A percentile compares a stretch with the other conserved stretches of the same genome.
phyloP scores from a whole-genome alignment of 2,888 invertebrate genomes.

The Thelaira solivaga region DNA sequence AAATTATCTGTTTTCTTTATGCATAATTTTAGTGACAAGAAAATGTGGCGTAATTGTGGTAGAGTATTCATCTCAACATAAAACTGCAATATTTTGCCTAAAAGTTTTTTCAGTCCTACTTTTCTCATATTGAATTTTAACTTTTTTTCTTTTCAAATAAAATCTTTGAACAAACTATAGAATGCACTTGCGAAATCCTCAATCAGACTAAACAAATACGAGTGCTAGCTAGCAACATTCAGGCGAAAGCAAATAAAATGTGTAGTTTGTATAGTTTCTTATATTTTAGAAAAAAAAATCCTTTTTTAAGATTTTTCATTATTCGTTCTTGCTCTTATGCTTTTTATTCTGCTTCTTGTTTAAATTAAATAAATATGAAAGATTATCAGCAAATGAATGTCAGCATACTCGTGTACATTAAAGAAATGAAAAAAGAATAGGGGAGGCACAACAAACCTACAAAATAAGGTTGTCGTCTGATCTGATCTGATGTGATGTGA shows the following conservation, averaged over 20 bases:
- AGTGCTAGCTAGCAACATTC: constrained; percentile 66
- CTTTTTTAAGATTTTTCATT: too few relatives aligned
- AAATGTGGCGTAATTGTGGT: too few relatives aligned
- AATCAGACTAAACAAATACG: constrained; percentile 76
- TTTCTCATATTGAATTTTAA: background rate
- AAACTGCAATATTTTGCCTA: constrained; percentile 55
- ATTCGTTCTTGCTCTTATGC: too few relatives aligned
- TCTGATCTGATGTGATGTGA: too few relatives aligned
- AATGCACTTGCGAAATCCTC: constrained; percentile 75
- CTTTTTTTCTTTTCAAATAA: constrained; percentile 31
- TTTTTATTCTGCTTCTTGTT: constrained; percentile 12
- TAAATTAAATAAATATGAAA: constrained; percentile 71
- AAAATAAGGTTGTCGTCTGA: background rate
- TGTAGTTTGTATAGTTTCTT: too few relatives aligned
- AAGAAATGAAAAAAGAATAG: constrained; percentile 41
- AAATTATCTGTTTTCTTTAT: too few relatives aligned
- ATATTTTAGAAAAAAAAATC: constrained; percentile 3
- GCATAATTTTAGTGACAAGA: too few relatives aligned
- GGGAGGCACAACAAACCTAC: constrained; percentile 7
- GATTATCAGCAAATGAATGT: constrained; percentile 67
- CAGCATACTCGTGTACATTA: constrained; percentile 50
- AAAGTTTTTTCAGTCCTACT: background rate
- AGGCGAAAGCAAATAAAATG: background rate
- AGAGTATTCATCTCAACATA: constrained; percentile 27
- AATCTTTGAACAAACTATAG: constrained; percentile 60